Base-by-base conservation (phyloP, 2,113 vertebrate species). In the Thamnaconus septentrionalis region DNA sequence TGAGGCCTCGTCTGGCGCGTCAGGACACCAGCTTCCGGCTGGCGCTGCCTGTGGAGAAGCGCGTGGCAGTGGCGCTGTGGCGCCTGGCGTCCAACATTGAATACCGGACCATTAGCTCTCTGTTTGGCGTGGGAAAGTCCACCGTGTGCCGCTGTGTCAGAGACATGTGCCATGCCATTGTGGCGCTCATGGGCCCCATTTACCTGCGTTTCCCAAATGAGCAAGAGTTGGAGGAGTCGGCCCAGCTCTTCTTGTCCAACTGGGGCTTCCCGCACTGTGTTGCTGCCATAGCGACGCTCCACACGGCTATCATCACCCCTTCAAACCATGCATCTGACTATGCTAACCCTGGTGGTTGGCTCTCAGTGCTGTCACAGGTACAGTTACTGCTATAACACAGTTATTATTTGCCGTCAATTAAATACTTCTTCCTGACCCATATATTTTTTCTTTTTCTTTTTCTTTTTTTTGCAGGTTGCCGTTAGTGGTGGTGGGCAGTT, bases 91-190 rank as follows among this genome's bases (percentile, higher is more conserved):
- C 92, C 0, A 92, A 92, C 8, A 57, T 92, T 0, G 91, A 92
- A 60, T 93, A 93, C 76, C 91, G 92, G 59, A 91, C 87, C 69
- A 92, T 93, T 47, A 90, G 91, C 59, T 11, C 72, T 3, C 85
- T 92, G 69, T 93, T 93, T 0, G 92, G 92, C 0, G 90, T 93
- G 47, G 91, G 91, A 12, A 87, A 90, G 69, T 92, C 92, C 51
- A 92, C 92, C 0, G 92, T 92, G 48, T 92, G 91, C 64, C 85
- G 90, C 41, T 93, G 92, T 3, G 91, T 93, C 0, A 69, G 91
- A 52, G 92, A 93, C 58, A 90, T 93, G 73, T 93, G 92, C 58
- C 91, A 92, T 4, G 91, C 92, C 75, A 90, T 93, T 0, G 91
- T 91, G 60, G 76, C 85, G 0, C 89, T 93, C 5, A 85, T 93